Conservation (phyloP, 2,113 vertebrate genomes). For the Vimba vimba region DNA sequence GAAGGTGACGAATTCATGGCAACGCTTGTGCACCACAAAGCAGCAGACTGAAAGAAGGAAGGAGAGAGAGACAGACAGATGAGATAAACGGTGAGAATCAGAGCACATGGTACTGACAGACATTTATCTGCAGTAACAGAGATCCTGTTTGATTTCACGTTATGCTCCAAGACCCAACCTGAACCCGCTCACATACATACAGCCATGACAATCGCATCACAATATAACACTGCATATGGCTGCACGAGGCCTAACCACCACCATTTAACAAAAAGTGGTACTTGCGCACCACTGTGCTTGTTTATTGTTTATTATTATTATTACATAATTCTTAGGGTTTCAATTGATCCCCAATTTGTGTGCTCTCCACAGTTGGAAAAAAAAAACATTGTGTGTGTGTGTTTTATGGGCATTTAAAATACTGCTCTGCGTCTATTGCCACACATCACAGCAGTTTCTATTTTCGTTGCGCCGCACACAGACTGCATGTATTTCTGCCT, state of each 20-base stretch:
- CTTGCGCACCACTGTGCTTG: background rate
- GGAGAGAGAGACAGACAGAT: slow-evolving; percentile 42
- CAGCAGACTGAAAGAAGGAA: slow-evolving; percentile 85
- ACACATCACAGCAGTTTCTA: background rate
- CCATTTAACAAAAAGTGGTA: background rate
- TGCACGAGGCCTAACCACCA: background rate
- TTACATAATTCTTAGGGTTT: background rate
- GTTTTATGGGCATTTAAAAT: background rate
- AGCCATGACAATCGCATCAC: background rate
- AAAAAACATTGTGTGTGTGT: background rate
- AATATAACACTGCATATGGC: background rate
- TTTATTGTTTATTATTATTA: background rate
- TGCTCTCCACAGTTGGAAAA: background rate
- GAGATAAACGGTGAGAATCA: slow-evolving; percentile 53
- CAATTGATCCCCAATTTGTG: slow-evolving; percentile 3
- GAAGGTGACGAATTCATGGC: slow-evolving; percentile 98
- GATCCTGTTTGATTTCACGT: background rate
- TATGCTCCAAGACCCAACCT: background rate
- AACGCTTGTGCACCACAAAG: slow-evolving; percentile 96
- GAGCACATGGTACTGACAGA: slow-evolving; percentile 48
- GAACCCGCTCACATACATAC: background rate
- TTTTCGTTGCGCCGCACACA: background rate
- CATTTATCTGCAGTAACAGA: slow-evolving; percentile 12
- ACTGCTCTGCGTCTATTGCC: background rate
- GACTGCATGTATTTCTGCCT: background rate